Conservation (phyloP, 2,113 vertebrate genomes). For the Oxyura jamaicensis region DNA sequence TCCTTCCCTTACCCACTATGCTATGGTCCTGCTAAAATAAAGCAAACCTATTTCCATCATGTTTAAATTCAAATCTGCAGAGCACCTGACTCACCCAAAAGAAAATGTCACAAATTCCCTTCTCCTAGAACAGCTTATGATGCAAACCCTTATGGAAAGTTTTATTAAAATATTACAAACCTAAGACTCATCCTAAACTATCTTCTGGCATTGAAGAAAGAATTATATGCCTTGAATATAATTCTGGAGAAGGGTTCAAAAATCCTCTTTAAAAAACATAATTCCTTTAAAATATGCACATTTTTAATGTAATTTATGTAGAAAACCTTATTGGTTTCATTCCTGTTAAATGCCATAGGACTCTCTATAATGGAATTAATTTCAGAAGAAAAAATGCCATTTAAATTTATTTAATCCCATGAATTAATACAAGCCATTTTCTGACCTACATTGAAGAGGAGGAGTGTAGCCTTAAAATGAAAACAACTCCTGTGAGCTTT, state of each 20-base stretch:
- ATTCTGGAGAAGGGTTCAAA: neutral
- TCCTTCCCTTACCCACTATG: neutral
- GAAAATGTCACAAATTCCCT: neutral
- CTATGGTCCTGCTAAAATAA: neutral
- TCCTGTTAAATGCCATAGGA: neutral
- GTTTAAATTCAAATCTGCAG: neutral
- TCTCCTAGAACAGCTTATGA: neutral
- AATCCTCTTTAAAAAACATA: neutral
- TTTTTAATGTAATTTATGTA: constrained; percentile 31
- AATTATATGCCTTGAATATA: neutral
- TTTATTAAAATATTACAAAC: neutral
- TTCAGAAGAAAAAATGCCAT: constrained; percentile 3
- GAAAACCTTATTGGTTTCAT: neutral
- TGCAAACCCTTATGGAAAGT: neutral
- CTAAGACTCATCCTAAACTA: neutral
- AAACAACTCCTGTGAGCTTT: neutral
- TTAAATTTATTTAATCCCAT: neutral
- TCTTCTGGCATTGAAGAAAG: neutral
- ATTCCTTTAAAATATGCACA: constrained; percentile 10
- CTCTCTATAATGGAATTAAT: neutral
- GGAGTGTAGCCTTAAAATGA: neutral
- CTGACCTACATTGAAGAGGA: constrained; percentile 4
- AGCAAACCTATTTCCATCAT: neutral
- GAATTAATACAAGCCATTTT: neutral
- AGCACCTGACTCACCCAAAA: neutral